These are phyloP conservation scores for Nansenia antarctica DNA, from an alignment of 2,113 vertebrate species.

Conservation along the genomic window DNA sequence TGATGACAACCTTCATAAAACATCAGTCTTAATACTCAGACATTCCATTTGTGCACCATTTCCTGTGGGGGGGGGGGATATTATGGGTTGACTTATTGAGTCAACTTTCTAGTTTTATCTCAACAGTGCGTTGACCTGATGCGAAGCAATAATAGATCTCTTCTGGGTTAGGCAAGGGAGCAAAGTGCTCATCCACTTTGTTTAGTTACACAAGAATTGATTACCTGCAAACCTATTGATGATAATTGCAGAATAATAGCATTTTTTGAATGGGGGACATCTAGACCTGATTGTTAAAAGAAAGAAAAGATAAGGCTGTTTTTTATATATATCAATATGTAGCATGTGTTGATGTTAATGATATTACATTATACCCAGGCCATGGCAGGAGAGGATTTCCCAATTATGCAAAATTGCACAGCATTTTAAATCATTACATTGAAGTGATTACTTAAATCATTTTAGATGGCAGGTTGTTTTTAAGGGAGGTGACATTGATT, in stretches of 20 bases:
- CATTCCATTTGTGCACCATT: conserved; percentile 18
- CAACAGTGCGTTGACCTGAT: neutral
- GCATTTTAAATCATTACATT: conserved; percentile 23
- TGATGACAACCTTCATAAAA: conserved; percentile 6
- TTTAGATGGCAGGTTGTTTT: conserved; percentile 5
- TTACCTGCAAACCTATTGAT: neutral
- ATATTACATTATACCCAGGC: neutral
- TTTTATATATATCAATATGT: neutral
- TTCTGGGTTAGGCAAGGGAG: conserved; percentile 24
- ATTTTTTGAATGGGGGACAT: neutral
- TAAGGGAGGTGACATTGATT: neutral
- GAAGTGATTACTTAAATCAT: conserved; percentile 19
- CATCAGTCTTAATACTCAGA: conserved; percentile 24
- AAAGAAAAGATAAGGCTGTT: too few relatives aligned
- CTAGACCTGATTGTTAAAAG: too few relatives aligned
- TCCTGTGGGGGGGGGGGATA: neutral
- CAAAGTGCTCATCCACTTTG: conserved; percentile 17
- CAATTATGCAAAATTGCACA: conserved; percentile 42
- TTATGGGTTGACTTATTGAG: neutral
- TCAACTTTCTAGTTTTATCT: neutral
- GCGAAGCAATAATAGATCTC: conserved; percentile 20
- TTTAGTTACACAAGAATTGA: neutral
- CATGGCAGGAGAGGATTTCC: neutral
- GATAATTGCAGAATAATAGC: neutral
- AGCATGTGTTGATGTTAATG: neutral